phyloP scores from a whole-genome alignment of 2,888 invertebrate species.

The Drosophila longiperda region DNA sequence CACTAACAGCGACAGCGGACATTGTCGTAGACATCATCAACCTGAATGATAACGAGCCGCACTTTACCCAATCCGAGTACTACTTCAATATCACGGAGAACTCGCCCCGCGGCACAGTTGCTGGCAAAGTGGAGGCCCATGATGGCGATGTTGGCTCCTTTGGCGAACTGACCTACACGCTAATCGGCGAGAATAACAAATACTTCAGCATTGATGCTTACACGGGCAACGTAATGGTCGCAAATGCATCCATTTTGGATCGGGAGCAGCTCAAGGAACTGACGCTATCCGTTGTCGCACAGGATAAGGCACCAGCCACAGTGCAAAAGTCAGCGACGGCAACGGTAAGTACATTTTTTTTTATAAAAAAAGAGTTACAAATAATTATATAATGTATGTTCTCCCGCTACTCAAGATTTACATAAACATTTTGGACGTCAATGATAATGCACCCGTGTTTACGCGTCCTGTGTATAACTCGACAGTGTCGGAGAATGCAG shows the following conservation, averaged over 20 bases:
- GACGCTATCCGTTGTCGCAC: conserved; percentile 91
- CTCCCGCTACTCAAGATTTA: conserved; percentile 86
- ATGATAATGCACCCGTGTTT: conserved; percentile 95
- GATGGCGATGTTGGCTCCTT: conserved; percentile 92
- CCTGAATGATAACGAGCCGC: conserved; percentile 94
- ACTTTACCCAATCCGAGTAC: conserved; percentile 89
- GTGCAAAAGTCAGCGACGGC: conserved; percentile 90
- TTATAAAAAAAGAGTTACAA: background rate
- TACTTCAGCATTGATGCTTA: conserved; percentile 90
- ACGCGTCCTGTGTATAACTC: conserved; percentile 91
- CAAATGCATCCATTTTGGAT: conserved; percentile 90
- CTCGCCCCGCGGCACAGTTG: conserved; percentile 89
- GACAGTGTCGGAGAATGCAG: conserved; percentile 93
- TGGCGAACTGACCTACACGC: conserved; percentile 91
- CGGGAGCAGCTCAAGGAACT: conserved; percentile 90
- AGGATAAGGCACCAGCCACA: conserved; percentile 91
- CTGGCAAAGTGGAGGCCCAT: conserved; percentile 90
- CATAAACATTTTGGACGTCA: conserved; percentile 92
- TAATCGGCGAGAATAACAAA: conserved; percentile 90
- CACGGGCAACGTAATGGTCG: conserved; percentile 91
- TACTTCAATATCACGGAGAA: conserved; percentile 91
- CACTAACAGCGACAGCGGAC: conserved; percentile 91
- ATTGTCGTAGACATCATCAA: conserved; percentile 92
- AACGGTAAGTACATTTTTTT: conserved; percentile 86
- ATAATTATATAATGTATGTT: background rate